Percentiles rank a stretch among this genome's conserved stretches.
Conservation (phyloP, 2,113 vertebrate genomes). For the Thalassoma bifasciatum region DNA sequence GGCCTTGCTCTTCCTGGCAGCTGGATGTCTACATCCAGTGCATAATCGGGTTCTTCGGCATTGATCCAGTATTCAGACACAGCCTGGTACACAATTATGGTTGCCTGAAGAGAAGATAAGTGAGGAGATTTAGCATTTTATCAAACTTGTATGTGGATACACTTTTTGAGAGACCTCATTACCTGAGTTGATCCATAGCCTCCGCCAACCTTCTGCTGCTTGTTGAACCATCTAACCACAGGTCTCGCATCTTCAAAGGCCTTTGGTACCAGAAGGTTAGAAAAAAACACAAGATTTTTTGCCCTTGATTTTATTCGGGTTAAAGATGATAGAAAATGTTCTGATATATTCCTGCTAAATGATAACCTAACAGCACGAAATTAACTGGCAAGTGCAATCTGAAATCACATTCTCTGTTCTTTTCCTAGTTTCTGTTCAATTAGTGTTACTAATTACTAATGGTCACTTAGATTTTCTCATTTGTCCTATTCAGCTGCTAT, state of each 20-base stretch:
- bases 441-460: too few relatives aligned
- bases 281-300: neutral
- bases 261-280: conserved; percentile 22
- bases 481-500: too few relatives aligned
- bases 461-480: too few relatives aligned
- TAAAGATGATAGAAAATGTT: too few relatives aligned
- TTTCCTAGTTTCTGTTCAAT: too few relatives aligned
- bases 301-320: too few relatives aligned
- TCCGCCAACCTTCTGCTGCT: conserved; percentile 83
- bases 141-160: neutral
- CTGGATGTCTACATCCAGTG: conserved; percentile 84
- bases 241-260: conserved; percentile 61
- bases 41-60: conserved; percentile 50
- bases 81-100: conserved; percentile 91
- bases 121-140: neutral
- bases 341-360: neutral
- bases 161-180: neutral
- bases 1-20: conserved; percentile 75
- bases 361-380: too few relatives aligned
- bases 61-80: conserved; percentile 85
- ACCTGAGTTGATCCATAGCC: conserved; percentile 91
- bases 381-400: too few relatives aligned
- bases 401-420: too few relatives aligned
- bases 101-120: conserved; percentile 81
- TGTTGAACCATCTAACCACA: conserved; percentile 85